Evolutionary conservation across 35 echinoderm and acorn worm species (phyloP), one percentile per base, ranked within the genome.

Genomic region (Apostichopus japonicus): DNA sequence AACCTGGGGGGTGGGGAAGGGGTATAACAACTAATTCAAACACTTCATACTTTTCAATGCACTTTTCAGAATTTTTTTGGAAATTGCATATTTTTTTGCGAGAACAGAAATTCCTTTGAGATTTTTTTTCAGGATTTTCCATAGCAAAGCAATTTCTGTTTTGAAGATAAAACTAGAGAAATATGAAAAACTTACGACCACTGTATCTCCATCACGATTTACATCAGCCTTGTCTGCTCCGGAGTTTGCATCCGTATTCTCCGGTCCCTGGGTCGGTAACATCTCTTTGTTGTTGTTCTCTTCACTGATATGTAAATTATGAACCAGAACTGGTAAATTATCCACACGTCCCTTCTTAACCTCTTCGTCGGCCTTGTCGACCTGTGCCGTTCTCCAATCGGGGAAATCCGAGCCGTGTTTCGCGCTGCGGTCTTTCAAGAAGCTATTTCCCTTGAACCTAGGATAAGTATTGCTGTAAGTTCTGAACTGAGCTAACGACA

Each of bases 381-480:
- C 62, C 1, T 23, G n/a, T 8, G 51, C 16, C 16, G 81, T 89
- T 21, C 86, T 89, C 90, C 90, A 91, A n/a, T 91, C 90, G 0
- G 90, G 90, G n/a, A 91, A 91, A n/a, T 91, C 90, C 17, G 86
- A 89, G 19, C 10, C 23, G 44, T 89, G 86, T 63, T 27, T 89
- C 61, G 10, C 72, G 16, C 86, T 73, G 7, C 61, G 86, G 24
- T 89, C 86, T 62, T 72, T 67, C 17, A 23, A 10, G 8, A 27
- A 21, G 59, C 21, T 53, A 17, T 53, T 59, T 10, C 61, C 59
- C 33, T 89, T 89, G 44, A 89, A 72, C 63, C 86, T 89, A 0
- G 86, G 86, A 16, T 89, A 89, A 9, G 86, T 89, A 73, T 89
- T 89, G 67, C 86, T 89, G 62, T 89, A 73, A 11, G 21, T 8